Evolutionary conservation across 2,888 invertebrate genomes (phyloP), one percentile per base, ranked within the genome.

Genomic region (Beris morrisii): DNA sequence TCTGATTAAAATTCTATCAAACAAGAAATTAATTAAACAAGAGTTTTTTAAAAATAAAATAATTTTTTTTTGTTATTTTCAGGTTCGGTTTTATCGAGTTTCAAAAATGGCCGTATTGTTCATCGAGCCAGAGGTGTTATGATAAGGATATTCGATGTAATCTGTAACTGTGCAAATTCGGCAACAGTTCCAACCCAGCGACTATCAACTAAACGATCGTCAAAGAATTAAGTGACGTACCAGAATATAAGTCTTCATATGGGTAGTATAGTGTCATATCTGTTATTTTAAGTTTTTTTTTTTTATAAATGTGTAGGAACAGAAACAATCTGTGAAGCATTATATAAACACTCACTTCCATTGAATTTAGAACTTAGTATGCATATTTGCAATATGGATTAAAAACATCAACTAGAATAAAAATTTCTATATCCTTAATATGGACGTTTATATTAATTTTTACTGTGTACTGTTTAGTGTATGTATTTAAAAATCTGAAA

Each of bases 131-230:
- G 86, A 46, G 86, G 86, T 46, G 84, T 86, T 73, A 84, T 86
- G 11, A 81, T 86, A 59, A 83, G 86, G 68, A 82, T 86, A 76
- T 86, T 86, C 72, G 86, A 86, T 76, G 85, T 85, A 5, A 83
- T 86, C 55, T 86, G 86, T 79, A 86, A 86, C 79, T 86, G 86
- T 73, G 86, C 86, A 67, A 86, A 86, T 73, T 84, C 85, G 22
- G 84, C 82, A 4, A 79, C 86, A 5, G 82, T 83, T 12, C 85
- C 86, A 50, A 85, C 86, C 4, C 75, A 76, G 46, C 77, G 78
- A 12, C 75, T 79, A 67, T 75, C 79, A 58, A 76, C 75, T 65
- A 78, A 77, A 70, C 72, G 75, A 44, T 70, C 74, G 22, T 73
- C 77, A 12, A 65, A 53, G 67, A 61, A 58, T 48, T 59, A 64